Evolutionary conservation across 2,797 vertebrate species (phyloP).

Genomic region (Sciurus carolinensis): DNA sequence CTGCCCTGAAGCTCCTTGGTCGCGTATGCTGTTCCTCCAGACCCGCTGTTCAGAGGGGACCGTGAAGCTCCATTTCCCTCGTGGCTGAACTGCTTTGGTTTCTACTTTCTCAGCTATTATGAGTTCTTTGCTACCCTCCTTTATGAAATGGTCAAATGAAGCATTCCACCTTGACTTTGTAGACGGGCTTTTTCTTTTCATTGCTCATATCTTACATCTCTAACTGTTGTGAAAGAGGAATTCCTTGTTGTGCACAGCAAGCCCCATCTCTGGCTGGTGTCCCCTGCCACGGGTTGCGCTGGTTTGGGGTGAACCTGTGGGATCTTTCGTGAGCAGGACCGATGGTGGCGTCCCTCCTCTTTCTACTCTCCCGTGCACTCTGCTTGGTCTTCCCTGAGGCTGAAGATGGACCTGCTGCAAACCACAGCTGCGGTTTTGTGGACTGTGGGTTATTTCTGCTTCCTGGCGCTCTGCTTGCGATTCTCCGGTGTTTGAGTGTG

Average conservation of each 20-base stretch:
- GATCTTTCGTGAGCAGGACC: not conserved
- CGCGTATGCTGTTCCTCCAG: not conserved
- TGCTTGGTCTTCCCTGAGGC: not conserved
- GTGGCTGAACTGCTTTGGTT: slow-evolving; percentile 1
- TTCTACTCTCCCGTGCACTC: not conserved
- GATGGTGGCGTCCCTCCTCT: not conserved
- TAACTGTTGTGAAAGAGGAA: not conserved
- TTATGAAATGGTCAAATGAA: not conserved
- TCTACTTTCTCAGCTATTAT: not conserved
- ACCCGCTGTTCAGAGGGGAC: not conserved
- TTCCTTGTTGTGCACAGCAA: not conserved
- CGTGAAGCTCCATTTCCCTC: not conserved
- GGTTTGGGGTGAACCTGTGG: not conserved
- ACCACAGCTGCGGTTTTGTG: not conserved
- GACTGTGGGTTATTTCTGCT: not conserved
- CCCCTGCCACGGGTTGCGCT: not conserved
- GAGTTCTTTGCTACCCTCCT: not conserved
- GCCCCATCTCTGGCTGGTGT: not conserved
- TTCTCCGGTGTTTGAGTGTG: not conserved
- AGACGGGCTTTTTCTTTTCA: not conserved
- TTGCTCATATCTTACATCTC: not conserved
- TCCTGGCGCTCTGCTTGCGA: not conserved
- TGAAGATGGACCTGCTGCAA: not conserved
- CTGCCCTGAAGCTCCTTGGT: not conserved
- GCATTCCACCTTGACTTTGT: not conserved